Base-by-base conservation (phyloP, 1,140 invertebrate species). In the Zaprionus kolodkinae region DNA sequence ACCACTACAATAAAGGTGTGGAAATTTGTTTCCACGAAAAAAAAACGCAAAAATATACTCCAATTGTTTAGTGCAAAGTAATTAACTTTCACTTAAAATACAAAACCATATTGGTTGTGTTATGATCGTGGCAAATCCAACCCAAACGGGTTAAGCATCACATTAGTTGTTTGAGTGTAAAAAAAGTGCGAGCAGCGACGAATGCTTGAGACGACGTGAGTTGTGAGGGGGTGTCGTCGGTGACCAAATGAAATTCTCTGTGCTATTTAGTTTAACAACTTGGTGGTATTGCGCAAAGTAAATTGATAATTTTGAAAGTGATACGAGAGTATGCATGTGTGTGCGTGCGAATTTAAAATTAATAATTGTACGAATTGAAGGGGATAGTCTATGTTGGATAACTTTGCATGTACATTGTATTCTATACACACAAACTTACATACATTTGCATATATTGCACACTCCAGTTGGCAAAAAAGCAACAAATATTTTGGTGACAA, bases 1-100 rank as follows among this genome's bases (percentile, higher is more conserved):
- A 74, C 72, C 66, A 74, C 72, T 70, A 70, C 59, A 70, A 63
- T 70, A 63, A 74, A 74, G 72, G 72, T 74, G 72, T 71, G 72
- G 67, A 71, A 70, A 75, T 75, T 43, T 50, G 67, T 63, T 70
- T 71, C 55, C 52, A 75, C 72, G 71, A 74, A 75, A 74, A 57
- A 57, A 48, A 21, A 59, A 57, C 54, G 30, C 54, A 45, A 71
- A 52, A 40, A 52, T 60, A 62, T 45, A 57, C 12, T 36, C 66
- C 56, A 45, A 48, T 45, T 43, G 21, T 61, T 56, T 30, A 30
- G 36, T 60, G 43, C 10, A 72, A 50, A 17, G 52, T 10, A 62
- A 15, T 60, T 69, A 64, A 71, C 56, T 71, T 57, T 71, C 48
- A 45, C 50, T 54, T 52, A 36, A 64, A 13, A 21, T 27, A 57